phyloP scores from a whole-genome alignment of 1,140 invertebrate species.

The Teleopsis dalmanni region DNA sequence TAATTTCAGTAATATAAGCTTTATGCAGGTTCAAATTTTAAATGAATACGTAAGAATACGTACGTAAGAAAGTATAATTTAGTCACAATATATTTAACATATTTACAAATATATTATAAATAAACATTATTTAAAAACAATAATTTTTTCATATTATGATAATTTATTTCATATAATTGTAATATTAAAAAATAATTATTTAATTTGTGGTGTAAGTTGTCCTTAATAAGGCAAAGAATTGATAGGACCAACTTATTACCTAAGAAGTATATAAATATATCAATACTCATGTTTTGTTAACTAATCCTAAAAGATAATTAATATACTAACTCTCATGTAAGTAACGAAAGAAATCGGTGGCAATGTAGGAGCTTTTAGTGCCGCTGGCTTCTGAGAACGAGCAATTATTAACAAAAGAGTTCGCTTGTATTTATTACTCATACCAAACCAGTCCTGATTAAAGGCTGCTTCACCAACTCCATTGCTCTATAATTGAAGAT shows the following conservation, averaged over 20 bases:
- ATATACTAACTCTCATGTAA: slow-evolving; percentile 27
- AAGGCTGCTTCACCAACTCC: slow-evolving; percentile 33
- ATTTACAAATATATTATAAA: too few relatives aligned
- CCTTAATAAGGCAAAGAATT: slow-evolving; percentile 11
- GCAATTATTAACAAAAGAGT: slow-evolving; percentile 27
- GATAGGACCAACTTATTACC: slow-evolving; percentile 14
- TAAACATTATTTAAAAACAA: too few relatives aligned
- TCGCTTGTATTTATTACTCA: slow-evolving; percentile 21
- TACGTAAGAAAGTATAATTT: too few relatives aligned
- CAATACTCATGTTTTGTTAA: background rate
- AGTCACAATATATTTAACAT: too few relatives aligned
- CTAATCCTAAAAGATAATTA: too few relatives aligned
- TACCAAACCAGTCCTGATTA: slow-evolving; percentile 37
- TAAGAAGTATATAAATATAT: background rate
- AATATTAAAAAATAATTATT: too few relatives aligned
- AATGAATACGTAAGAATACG: too few relatives aligned
- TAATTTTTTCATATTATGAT: too few relatives aligned
- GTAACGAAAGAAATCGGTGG: slow-evolving; percentile 35
- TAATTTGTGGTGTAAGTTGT: slow-evolving; percentile 9
- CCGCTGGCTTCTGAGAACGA: slow-evolving; percentile 31
- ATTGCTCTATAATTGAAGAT: slow-evolving; percentile 19
- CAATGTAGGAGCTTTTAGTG: slow-evolving; percentile 31
- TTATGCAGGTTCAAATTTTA: too few relatives aligned
- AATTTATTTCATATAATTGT: too few relatives aligned
- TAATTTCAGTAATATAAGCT: too few relatives aligned